Evolutionary conservation across 2,888 invertebrate species (phyloP).

Genomic region (Leptarthrus brevirostris): DNA sequence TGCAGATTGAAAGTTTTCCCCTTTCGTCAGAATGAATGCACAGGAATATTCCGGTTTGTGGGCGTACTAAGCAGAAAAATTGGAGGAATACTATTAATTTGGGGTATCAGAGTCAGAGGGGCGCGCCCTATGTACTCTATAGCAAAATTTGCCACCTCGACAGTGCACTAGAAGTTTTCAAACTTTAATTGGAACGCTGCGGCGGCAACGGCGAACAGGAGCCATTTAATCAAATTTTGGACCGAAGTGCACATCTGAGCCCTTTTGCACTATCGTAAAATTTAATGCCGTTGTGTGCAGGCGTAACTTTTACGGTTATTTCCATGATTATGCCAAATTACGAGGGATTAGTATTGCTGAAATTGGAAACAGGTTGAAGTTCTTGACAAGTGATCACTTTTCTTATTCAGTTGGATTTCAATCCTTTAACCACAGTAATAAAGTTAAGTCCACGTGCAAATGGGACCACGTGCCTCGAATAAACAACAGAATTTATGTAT

Average conservation of each 20-base stretch:
- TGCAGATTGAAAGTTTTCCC: conserved; percentile 53
- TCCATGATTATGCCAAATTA: conserved; percentile 58
- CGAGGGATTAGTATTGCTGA: conserved; percentile 56
- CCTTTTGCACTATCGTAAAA: conserved; percentile 51
- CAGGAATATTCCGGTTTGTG: conserved; percentile 16
- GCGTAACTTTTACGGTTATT: conserved; percentile 57
- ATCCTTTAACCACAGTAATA: conserved; percentile 27
- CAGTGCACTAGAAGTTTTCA: conserved; percentile 41
- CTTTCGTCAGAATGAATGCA: conserved; percentile 7
- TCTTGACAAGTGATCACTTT: neutral
- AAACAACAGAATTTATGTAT: neutral
- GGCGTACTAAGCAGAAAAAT: conserved; percentile 48
- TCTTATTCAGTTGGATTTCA: neutral
- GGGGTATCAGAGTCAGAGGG: conserved; percentile 35
- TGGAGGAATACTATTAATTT: conserved; percentile 52
- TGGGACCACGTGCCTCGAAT: conserved; percentile 8
- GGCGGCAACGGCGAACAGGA: conserved; percentile 24
- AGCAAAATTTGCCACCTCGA: neutral
- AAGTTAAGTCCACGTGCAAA: conserved; percentile 12
- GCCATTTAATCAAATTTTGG: conserved; percentile 54
- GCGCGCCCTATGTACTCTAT: neutral
- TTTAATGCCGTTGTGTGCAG: conserved; percentile 51
- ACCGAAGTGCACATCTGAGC: conserved; percentile 53
- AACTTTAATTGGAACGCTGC: conserved; percentile 39
- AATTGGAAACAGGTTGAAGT: conserved; percentile 52